phyloP scores from a whole-genome alignment of 2,113 vertebrate species.

The Heterochromis multidens region DNA sequence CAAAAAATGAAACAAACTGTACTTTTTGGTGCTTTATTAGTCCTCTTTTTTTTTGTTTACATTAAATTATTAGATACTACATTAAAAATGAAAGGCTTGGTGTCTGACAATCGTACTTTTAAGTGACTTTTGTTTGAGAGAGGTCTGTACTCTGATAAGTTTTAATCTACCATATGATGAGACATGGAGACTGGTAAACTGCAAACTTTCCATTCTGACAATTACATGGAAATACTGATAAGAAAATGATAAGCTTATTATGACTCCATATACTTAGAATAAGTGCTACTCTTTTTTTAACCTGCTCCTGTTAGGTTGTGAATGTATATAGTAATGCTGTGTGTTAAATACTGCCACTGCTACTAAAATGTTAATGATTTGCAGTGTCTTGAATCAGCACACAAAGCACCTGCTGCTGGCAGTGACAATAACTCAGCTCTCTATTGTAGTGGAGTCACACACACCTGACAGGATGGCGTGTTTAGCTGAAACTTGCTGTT shows the following conservation, averaged over 20 bases:
- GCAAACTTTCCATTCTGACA: background rate
- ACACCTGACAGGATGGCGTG: background rate
- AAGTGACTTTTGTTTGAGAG: too few species aligned
- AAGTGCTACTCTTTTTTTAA: background rate
- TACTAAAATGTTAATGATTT: background rate
- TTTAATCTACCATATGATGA: background rate
- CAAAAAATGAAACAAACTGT: background rate
- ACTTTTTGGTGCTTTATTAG: background rate
- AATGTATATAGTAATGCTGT: background rate
- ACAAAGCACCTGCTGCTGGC: background rate
- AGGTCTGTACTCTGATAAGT: background rate
- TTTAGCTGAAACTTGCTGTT: background rate
- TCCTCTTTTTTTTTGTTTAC: too few species aligned
- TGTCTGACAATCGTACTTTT: too few species aligned
- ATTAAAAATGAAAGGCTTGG: too few species aligned
- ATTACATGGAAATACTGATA: background rate
- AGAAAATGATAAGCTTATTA: background rate
- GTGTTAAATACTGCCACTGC: rapidly evolving
- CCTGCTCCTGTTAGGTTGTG: background rate
- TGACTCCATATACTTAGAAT: background rate
- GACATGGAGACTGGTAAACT: background rate
- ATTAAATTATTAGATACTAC: too few species aligned
- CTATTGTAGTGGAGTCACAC: background rate
- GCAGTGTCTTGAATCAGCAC: background rate
- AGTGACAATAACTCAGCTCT: background rate